Percentiles rank a stretch among this genome's conserved stretches.
Evolutionary conservation across 35 echinoderm and acorn worm species (phyloP).

Genomic region (Chiridota heheva): DNA sequence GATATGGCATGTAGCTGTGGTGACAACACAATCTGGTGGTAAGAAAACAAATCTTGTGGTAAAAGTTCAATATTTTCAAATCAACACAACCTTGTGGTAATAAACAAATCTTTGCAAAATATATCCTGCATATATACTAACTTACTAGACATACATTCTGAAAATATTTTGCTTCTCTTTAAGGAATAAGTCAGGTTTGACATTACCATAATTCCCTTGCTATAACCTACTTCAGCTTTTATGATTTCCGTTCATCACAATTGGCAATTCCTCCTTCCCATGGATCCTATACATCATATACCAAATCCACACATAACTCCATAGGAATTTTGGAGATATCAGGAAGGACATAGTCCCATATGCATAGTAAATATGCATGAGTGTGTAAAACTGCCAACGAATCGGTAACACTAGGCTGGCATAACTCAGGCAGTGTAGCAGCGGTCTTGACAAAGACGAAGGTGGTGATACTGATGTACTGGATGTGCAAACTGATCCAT

Average conservation of each 20-base stretch:
- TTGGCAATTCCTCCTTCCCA: neutral
- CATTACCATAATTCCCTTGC: neutral
- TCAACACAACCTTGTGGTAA: no score
- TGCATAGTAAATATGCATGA: slow-evolving; percentile 27
- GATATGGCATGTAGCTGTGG: no score
- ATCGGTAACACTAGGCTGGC: slow-evolving; percentile 14
- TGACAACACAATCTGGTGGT: no score
- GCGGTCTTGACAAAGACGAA: neutral
- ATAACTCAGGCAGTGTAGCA: slow-evolving; percentile 29
- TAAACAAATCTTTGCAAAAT: no score
- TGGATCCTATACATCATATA: slow-evolving; percentile 55
- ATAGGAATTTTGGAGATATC: slow-evolving; percentile 48
- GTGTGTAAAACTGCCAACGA: slow-evolving; percentile 25
- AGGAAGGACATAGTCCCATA: slow-evolving; percentile 56
- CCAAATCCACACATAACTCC: slow-evolving; percentile 25
- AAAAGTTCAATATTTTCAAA: no score
- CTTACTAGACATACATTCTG: neutral
- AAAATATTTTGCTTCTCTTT: neutral
- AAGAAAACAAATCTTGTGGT: no score
- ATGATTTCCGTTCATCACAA: slow-evolving; percentile 50
- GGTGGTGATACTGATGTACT: neutral
- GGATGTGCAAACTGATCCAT: neutral
- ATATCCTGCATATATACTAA: no score
- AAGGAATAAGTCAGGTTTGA: neutral
- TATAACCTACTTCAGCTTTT: neutral